A percentile compares a stretch with the other conserved stretches of the same genome.
Conservation (phyloP, 2,797 vertebrate species). For the Anableps anableps region DNA sequence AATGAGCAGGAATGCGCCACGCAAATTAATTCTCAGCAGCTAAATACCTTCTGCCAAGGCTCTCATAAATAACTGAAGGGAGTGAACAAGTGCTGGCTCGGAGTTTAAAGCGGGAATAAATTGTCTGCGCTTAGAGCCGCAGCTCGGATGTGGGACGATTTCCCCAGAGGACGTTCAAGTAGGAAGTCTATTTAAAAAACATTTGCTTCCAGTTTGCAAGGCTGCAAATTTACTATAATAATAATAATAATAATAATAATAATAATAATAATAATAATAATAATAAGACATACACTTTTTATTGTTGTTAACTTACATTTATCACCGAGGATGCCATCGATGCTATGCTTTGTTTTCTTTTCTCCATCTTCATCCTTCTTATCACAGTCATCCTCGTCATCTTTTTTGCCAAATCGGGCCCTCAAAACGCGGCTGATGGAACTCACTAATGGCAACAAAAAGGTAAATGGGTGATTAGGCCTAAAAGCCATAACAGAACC, state of each 20-base stretch:
- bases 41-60: constrained; percentile 79
- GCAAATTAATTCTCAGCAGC: constrained; percentile 93
- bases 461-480: constrained; percentile 78
- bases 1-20: constrained; percentile 84
- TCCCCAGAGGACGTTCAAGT: constrained; percentile 71
- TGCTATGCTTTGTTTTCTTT: constrained; percentile 99
- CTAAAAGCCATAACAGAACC: constrained; percentile 75
- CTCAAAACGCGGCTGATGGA: constrained; percentile 99
- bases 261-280: constrained; percentile 58
- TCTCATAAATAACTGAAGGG: constrained; percentile 88
- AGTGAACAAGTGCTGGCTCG: constrained; percentile 72
- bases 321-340: constrained; percentile 98
- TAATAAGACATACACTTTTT: constrained; percentile 54
- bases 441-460: constrained; percentile 91
- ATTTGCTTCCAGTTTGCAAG: constrained; percentile 57
- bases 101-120: constrained; percentile 76
- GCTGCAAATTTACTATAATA: constrained; percentile 36
- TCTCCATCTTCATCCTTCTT: constrained; percentile 98
- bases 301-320: constrained; percentile 90
- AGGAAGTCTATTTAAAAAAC: constrained; percentile 62
- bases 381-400: constrained; percentile 95
- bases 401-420: constrained; percentile 99
- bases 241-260: constrained; percentile 59
- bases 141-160: constrained; percentile 65
- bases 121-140: constrained; percentile 64